Evolutionary conservation across 2,888 invertebrate genomes (phyloP).

Genomic region (Phengaris alcon): DNA sequence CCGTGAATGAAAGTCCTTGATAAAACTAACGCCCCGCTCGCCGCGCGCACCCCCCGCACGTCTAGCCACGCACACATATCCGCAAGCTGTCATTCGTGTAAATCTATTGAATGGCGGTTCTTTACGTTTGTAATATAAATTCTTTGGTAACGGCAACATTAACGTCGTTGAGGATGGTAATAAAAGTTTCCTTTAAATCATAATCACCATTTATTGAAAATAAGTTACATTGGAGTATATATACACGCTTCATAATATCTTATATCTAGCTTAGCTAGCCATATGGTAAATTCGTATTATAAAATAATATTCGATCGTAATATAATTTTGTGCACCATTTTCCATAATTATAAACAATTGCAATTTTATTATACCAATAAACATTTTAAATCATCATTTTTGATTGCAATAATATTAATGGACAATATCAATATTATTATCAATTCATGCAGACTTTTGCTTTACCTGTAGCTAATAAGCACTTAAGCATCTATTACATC

Average conservation of each 20-base stretch:
- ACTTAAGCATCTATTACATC: no score
- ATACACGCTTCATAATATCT: constrained; percentile 23
- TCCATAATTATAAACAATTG: background rate
- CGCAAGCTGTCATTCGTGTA: no score
- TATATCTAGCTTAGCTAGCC: constrained; percentile 29
- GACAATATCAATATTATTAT: no score
- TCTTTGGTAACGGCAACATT: no score
- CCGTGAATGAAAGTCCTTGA: no score
- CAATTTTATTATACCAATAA: constrained; percentile 18
- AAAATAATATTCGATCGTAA: constrained; percentile 20
- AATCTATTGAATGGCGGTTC: no score
- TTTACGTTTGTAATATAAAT: no score
- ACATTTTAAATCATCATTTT: background rate
- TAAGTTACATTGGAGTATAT: constrained; percentile 34
- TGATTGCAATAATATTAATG: background rate
- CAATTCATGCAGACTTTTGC: no score
- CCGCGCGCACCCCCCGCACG: no score
- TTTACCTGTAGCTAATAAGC: no score
- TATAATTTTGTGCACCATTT: constrained; percentile 19
- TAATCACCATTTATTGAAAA: constrained; percentile 24
- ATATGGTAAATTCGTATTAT: constrained; percentile 18
- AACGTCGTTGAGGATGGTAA: background rate
- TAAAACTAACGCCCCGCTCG: no score
- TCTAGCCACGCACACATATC: no score
- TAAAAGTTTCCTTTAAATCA: background rate